A percentile compares a stretch with the other conserved stretches of the same genome.
These are phyloP conservation scores for Schizaphis graminum DNA, from an alignment of 2,888 invertebrate genomes.

Conservation along the genomic window DNA sequence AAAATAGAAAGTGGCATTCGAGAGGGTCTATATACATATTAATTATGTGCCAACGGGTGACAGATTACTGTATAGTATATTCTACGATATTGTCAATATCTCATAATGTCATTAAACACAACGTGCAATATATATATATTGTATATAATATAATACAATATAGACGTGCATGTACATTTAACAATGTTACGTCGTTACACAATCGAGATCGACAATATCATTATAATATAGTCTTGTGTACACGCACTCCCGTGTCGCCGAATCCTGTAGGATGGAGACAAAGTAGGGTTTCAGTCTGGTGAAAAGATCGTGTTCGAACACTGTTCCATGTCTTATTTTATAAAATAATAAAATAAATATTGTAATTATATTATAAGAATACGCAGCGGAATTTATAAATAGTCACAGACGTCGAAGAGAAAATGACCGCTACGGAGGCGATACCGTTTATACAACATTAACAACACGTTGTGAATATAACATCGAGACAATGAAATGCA, in stretches of 20 bases:
- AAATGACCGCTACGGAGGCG: not conserved
- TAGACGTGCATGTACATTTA: not conserved
- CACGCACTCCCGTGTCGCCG: not conserved
- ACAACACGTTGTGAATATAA: not conserved
- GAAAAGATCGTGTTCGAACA: not conserved
- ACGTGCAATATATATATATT: not conserved
- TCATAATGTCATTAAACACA: not conserved
- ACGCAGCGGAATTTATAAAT: not conserved
- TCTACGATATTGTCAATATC: not conserved
- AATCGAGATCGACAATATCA: not conserved
- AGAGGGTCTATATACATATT: not conserved
- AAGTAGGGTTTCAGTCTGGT: not conserved
- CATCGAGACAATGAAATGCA: not conserved
- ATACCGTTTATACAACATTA: not conserved
- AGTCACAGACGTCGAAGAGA: not conserved
- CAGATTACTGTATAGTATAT: not conserved
- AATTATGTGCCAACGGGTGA: not conserved
- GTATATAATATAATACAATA: not conserved
- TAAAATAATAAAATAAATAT: not conserved
- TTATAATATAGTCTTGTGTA: not conserved
- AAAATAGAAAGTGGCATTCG: not conserved
- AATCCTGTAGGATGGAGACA: not conserved
- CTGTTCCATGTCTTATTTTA: not conserved
- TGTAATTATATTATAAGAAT: not conserved
- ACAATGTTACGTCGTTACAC: not conserved